Percentiles rank a stretch among this genome's conserved stretches.
Conservation (phyloP, 2,797 vertebrate species). For the Sebastes miniatus region DNA sequence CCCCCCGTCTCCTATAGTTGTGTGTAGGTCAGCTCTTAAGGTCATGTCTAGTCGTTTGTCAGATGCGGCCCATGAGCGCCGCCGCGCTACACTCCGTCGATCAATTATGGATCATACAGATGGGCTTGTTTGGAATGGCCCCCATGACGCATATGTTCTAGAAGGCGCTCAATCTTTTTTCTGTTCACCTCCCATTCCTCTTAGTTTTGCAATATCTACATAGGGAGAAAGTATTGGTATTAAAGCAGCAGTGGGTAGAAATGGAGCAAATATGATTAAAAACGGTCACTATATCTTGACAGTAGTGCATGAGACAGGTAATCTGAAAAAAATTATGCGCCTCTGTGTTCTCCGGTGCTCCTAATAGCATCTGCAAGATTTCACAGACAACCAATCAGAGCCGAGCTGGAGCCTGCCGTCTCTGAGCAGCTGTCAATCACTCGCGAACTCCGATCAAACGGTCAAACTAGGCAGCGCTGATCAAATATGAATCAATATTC, state of each 20-base stretch:
- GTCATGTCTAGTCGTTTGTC: slow-evolving; percentile 82
- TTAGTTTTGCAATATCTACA: slow-evolving; percentile 47
- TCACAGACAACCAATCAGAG: too few species aligned
- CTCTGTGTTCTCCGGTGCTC: rapidly evolving
- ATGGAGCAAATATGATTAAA: too few species aligned
- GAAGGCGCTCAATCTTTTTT: slow-evolving; percentile 63
- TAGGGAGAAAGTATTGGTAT: slow-evolving; percentile 48
- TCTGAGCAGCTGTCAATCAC: too few species aligned
- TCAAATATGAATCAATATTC: too few species aligned
- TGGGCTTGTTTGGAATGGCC: slow-evolving; percentile 65
- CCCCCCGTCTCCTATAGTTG: slow-evolving; percentile 12
- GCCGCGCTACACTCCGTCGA: slow-evolving; percentile 65
- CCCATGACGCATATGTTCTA: slow-evolving; percentile 65
- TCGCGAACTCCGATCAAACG: rapidly evolving
- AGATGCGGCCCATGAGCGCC: slow-evolving; percentile 66
- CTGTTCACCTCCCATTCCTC: slow-evolving; percentile 17
- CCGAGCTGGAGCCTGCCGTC: too few species aligned
- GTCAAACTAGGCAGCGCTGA: too few species aligned
- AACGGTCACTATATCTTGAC: too few species aligned
- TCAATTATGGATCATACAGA: slow-evolving; percentile 78
- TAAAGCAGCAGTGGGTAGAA: background rate
- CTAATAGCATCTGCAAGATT: too few species aligned
- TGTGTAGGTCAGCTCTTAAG: slow-evolving; percentile 81
- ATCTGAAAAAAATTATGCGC: too few species aligned
- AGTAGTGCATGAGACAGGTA: too few species aligned